A percentile compares a stretch with the other conserved stretches of the same genome.
Evolutionary conservation across 2,888 invertebrate genomes (phyloP).

Genomic region (Pyrocoelia pectoralis): DNA sequence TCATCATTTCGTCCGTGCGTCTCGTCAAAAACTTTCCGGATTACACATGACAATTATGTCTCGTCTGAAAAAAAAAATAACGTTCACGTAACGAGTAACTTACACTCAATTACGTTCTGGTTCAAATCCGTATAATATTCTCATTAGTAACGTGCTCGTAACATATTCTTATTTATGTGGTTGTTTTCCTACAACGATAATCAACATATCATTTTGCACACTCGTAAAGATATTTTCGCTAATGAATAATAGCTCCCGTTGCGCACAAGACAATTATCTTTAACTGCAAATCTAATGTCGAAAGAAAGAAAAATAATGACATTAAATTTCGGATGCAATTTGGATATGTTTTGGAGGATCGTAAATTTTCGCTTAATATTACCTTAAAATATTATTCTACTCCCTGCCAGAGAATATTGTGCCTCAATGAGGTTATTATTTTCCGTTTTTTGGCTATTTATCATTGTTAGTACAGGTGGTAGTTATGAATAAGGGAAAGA

Average conservation of each 20-base stretch:
- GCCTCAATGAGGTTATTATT: constrained; percentile 50
- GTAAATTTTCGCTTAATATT: constrained; percentile 51
- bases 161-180: constrained; percentile 26
- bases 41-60: not conserved
- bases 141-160: constrained; percentile 8
- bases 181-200: constrained; percentile 17
- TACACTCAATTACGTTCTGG: constrained; percentile 1
- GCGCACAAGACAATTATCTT: constrained; percentile 53
- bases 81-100: constrained; percentile 1
- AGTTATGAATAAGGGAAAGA: constrained; percentile 15
- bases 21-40: not conserved
- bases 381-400: constrained; percentile 47
- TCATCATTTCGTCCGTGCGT: not conserved
- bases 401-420: constrained; percentile 31
- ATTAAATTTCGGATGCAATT: constrained; percentile 51
- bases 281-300: constrained; percentile 48
- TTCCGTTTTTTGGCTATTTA: constrained; percentile 39
- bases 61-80: not conserved
- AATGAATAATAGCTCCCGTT: constrained; percentile 45
- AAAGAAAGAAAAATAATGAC: constrained; percentile 48
- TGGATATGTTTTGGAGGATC: constrained; percentile 52
- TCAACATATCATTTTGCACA: constrained; percentile 18
- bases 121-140: constrained; percentile 3
- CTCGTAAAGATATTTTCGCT: constrained; percentile 46
- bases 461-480: constrained; percentile 29